phyloP scores from a whole-genome alignment of 2,888 invertebrate genomes.

The Tinea trinotella region DNA sequence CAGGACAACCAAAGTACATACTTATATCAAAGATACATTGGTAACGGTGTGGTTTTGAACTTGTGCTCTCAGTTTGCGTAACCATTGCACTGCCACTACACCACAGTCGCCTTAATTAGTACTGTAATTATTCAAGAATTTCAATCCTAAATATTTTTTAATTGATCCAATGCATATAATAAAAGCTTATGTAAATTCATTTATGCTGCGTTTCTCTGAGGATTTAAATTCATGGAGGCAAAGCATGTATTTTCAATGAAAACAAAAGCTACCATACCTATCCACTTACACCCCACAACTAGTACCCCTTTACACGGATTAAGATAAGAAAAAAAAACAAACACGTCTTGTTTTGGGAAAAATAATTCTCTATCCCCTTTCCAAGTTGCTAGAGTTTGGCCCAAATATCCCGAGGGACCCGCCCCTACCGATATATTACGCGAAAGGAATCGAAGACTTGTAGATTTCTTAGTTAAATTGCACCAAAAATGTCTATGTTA shows the following conservation, averaged over 20 bases:
- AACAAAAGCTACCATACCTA: not conserved
- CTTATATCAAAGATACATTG: no score
- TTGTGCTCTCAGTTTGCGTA: no score
- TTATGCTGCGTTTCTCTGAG: no score
- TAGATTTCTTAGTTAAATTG: conserved; percentile 36
- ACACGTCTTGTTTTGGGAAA: conserved; percentile 14
- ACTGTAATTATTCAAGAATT: no score
- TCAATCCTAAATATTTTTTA: no score
- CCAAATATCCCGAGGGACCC: conserved; percentile 5
- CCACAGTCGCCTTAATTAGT: no score
- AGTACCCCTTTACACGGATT: conserved; percentile 10
- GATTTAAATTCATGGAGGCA: no score
- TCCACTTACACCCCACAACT: not conserved
- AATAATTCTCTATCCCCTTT: conserved; percentile 9
- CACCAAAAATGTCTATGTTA: conserved; percentile 14
- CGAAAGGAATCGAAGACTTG: conserved; percentile 30
- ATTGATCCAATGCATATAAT: no score
- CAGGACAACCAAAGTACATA: no score
- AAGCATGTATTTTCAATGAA: not conserved
- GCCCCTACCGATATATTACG: conserved; percentile 9
- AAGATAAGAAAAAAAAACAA: conserved; percentile 7
- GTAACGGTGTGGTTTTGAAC: no score
- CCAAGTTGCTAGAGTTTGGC: not conserved
- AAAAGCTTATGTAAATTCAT: no score
- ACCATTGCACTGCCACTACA: no score